Conservation (phyloP, 2,113 vertebrate species). For the Grus americana region DNA sequence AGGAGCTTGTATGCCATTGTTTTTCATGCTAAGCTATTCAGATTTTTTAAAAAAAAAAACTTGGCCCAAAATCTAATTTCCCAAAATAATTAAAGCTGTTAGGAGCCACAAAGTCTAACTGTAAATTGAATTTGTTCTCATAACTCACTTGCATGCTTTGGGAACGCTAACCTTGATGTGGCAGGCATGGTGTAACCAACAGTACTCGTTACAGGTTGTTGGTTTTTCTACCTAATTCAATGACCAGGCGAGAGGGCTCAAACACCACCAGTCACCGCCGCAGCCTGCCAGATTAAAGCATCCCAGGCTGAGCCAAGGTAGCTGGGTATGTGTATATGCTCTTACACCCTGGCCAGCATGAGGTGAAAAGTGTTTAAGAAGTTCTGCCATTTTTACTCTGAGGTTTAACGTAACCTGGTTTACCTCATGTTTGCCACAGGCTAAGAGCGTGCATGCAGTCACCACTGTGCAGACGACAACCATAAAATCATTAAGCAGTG, state of each 20-base stretch:
- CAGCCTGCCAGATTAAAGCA: background rate
- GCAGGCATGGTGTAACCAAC: background rate
- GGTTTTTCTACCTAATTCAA: background rate
- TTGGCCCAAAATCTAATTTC: background rate
- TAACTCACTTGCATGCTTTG: background rate
- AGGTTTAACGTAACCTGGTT: background rate
- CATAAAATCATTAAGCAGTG: background rate
- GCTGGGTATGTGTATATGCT: background rate
- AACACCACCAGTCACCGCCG: background rate
- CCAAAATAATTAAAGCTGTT: background rate
- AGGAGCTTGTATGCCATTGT: background rate
- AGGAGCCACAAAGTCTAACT: constrained; percentile 3
- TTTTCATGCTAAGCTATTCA: background rate
- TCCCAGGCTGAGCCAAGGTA: background rate
- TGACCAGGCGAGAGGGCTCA: background rate
- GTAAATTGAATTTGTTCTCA: background rate
- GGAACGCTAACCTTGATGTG: background rate
- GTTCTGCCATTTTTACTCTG: background rate
- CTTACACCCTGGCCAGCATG: background rate
- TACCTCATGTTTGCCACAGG: background rate
- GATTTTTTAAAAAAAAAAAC: background rate
- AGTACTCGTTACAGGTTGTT: background rate
- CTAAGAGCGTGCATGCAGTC: fast-evolving
- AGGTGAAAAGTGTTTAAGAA: background rate
- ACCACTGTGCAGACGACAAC: background rate